A percentile compares a stretch with the other conserved stretches of the same genome.
phyloP scores from a whole-genome alignment of 2,888 invertebrate species.

The Chalcis sispes region DNA sequence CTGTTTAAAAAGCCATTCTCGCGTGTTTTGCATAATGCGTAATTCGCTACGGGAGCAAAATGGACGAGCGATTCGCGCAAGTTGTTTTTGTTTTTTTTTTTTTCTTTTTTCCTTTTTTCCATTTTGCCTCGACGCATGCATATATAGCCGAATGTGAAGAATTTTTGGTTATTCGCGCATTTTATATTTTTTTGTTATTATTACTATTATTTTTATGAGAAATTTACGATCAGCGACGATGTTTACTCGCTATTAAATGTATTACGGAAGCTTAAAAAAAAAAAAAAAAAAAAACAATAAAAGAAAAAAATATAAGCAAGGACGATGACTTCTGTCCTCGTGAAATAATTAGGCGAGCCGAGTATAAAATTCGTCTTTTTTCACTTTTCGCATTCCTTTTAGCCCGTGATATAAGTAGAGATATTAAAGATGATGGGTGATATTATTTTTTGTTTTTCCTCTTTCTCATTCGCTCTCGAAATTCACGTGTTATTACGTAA shows the following conservation, averaged over 20 bases:
- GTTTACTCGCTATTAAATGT: constrained; percentile 49
- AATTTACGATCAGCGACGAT: constrained; percentile 46
- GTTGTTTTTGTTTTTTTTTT: background rate
- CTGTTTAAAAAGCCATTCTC: constrained; percentile 74
- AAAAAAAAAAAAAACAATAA: no score
- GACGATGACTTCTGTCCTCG: constrained; percentile 1
- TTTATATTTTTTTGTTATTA: constrained; percentile 37
- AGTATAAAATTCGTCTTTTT: no score
- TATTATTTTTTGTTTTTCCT: no score
- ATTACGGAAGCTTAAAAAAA: constrained; percentile 12
- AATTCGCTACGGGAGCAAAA: constrained; percentile 25
- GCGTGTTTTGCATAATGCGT: constrained; percentile 72
- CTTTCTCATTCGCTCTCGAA: no score
- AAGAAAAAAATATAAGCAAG: no score
- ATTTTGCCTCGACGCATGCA: background rate
- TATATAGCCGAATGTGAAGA: constrained; percentile 7
- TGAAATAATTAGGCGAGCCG: background rate
- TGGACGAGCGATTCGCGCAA: background rate
- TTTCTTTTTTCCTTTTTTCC: background rate
- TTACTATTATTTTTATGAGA: no score
- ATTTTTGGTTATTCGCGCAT: constrained; percentile 8
- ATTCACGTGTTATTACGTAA: no score
- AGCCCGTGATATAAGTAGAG: no score
- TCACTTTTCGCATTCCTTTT: no score
- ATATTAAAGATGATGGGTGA: no score